Evolutionary conservation across 35 echinoderm and acorn worm genomes (phyloP).

Genomic region (Acanthaster planci): DNA sequence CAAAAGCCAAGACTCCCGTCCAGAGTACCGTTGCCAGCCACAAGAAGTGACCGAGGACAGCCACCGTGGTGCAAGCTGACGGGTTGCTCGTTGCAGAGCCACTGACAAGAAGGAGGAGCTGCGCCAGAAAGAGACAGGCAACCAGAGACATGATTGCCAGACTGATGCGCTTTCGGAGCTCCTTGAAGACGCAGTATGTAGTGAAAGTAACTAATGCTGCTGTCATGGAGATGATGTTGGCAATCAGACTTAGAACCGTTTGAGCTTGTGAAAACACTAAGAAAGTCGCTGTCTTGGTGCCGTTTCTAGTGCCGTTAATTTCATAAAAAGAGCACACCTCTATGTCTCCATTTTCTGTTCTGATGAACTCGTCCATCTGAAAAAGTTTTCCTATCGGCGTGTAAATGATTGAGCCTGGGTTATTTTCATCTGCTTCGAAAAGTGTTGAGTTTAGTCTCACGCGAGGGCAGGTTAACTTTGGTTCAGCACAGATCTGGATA

Average conservation of each 20-base stretch:
- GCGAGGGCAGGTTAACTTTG: neutral
- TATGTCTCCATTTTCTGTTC: neutral
- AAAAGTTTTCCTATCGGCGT: neutral
- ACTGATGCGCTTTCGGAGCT: constrained; percentile 5
- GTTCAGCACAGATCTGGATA: neutral
- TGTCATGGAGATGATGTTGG: constrained; percentile 31
- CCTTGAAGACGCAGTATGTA: constrained; percentile 15
- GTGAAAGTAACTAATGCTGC: neutral
- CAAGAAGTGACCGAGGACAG: constrained; percentile 10
- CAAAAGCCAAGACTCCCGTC: constrained; percentile 23
- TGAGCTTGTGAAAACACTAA: neutral
- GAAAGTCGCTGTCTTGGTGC: neutral
- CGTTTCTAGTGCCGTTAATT: constrained; percentile 28
- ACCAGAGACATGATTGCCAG: constrained; percentile 34
- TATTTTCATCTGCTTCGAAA: neutral
- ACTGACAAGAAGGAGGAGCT: constrained; percentile 1
- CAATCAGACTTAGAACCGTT: neutral
- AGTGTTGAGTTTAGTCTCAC: constrained; percentile 26
- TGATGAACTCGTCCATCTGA: neutral
- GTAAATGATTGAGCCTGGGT: neutral
- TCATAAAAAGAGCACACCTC: constrained; percentile 35
- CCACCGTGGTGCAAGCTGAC: neutral
- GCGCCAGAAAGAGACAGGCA: constrained; percentile 27
- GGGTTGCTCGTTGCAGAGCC: neutral
- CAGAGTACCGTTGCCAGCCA: constrained; percentile 27